A percentile compares a stretch with the other conserved stretches of the same genome.
phyloP scores from a whole-genome alignment of 1,140 invertebrate genomes.

The Wiebesia pumilae region DNA sequence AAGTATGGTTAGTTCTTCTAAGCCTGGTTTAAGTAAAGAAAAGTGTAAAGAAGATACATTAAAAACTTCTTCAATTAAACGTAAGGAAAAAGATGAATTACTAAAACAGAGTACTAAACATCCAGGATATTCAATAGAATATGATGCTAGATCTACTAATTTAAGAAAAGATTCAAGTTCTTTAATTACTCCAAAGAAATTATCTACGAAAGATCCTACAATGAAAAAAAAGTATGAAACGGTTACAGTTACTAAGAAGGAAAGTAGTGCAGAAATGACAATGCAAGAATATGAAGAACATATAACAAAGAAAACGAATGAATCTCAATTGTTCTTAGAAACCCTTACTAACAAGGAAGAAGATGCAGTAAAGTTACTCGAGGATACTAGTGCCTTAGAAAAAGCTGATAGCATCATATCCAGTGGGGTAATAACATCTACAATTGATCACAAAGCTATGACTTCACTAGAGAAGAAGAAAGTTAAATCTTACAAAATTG shows the following conservation, averaged over 20 bases:
- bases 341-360: conserved; percentile 58
- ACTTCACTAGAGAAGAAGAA: conserved; percentile 65
- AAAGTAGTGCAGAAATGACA: conserved; percentile 61
- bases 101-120: conserved; percentile 29
- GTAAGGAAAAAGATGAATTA: conserved; percentile 45
- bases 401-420: conserved; percentile 54
- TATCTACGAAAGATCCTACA: conserved; percentile 49
- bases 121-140: neutral
- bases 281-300: conserved; percentile 59
- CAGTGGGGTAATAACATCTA: conserved; percentile 60
- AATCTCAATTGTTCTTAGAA: conserved; percentile 60
- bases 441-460: conserved; percentile 62
- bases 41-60: conserved; percentile 10
- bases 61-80: neutral
- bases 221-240: conserved; percentile 55
- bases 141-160: conserved; percentile 26
- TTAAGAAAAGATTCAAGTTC: conserved; percentile 11
- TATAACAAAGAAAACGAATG: conserved; percentile 60
- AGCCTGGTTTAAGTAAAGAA: conserved; percentile 15
- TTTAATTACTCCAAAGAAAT: neutral
- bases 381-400: conserved; percentile 55
- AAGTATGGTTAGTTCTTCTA: neutral
- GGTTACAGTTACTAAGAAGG: conserved; percentile 61
- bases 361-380: conserved; percentile 60
- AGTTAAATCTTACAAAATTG: conserved; percentile 64